Conservation (phyloP, 2,888 invertebrate species). For the Caenorhabditis virilis region DNA sequence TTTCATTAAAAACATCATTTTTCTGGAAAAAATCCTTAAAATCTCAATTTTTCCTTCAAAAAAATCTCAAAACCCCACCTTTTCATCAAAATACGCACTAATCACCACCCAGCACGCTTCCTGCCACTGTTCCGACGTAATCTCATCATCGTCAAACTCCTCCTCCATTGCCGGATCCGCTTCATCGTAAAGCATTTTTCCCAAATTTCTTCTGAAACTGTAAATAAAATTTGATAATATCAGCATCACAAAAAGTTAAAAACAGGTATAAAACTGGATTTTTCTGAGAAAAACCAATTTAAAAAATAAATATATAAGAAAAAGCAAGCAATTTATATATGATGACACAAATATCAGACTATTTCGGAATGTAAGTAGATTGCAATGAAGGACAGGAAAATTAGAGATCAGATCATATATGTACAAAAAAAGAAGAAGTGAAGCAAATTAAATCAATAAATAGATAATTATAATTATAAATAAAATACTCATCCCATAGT, state of each 20-base stretch:
- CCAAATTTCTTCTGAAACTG: neutral
- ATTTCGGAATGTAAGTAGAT: no score
- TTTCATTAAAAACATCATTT: no score
- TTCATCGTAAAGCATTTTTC: slow-evolving; percentile 43
- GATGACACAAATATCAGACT: no score
- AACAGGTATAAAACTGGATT: no score
- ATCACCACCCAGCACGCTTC: slow-evolving; percentile 99
- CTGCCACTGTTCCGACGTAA: slow-evolving; percentile 91
- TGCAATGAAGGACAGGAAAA: neutral
- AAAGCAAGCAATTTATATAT: no score
- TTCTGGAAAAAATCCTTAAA: no score
- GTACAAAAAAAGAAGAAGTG: slow-evolving; percentile 1
- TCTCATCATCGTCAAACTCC: slow-evolving; percentile 78
- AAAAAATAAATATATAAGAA: no score
- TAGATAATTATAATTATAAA: neutral
- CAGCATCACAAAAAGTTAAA: no score
- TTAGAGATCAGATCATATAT: no score
- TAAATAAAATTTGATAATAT: neutral
- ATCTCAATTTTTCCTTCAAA: no score
- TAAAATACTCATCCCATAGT: slow-evolving; percentile 73
- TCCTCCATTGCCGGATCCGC: slow-evolving; percentile 46
- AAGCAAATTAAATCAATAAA: neutral
- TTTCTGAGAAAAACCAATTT: no score
- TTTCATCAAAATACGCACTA: slow-evolving; percentile 99
- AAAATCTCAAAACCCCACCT: no score